Base-by-base conservation (phyloP, 2,888 invertebrate genomes). In the Tridacna gigas region DNA sequence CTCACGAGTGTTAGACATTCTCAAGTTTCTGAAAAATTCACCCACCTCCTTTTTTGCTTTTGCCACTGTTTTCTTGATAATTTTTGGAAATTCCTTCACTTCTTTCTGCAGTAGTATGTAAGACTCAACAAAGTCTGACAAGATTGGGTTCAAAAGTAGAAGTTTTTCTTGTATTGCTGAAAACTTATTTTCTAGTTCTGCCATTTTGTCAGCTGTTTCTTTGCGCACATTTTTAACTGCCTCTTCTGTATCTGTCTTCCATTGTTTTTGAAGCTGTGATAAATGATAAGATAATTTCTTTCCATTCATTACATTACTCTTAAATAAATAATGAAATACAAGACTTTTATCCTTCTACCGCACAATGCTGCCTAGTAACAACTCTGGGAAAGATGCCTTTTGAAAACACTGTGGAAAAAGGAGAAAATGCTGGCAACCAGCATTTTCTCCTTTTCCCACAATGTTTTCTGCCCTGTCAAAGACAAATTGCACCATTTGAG, bases 41-140 rank as follows among this genome's bases (percentile, higher is more conserved):
- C 79, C 76, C 78, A 92, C 93, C 91, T 92, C 86, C 56, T 89
- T 85, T 48, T 86, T 90, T 9, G 91, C 83, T 15, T 84, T 86
- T 25, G 82, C 75, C 25, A 92, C 88, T 2, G 90, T 84, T 37
- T 82, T 77, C 51, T 89, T 78, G 11, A 92, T 84, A 4, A 91
- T 76, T 22, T 83, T 83, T 0, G 93, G 93, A 73, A 92, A 90
- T 48, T 88, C 79, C 18, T 86, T 88, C 0, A 90, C 90, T 75
- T 91, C 88, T 22, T 89, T 86, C 82, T 89, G 88, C 63, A 93
- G 88, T 7, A 85, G 82, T 51, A 86, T 77, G 71, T 91, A 91
- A 0, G 91, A 86, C 28, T 88, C 83, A 45, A 89, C 86, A 66
- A 93, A 86, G 63, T 89, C 80, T 12, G 87, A 83, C 66, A 92